Conservation (phyloP, 2,797 vertebrate genomes). For the Apogon talboti region DNA sequence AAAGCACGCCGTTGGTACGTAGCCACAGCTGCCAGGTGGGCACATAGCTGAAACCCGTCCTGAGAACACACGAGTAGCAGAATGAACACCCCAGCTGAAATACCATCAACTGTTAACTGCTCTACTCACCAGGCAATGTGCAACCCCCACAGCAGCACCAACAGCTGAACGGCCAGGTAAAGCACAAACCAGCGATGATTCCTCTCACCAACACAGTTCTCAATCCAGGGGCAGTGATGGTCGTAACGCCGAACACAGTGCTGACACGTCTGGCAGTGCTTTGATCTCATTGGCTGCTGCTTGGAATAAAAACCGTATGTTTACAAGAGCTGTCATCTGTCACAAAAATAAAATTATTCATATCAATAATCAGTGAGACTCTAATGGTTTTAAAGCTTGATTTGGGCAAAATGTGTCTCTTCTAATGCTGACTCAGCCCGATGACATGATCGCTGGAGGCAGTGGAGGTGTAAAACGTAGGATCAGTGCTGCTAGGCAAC, state of each 20-base stretch:
- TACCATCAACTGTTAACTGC: accelerated
- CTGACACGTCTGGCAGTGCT: constrained; percentile 91
- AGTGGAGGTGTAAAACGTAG: constrained; percentile 20
- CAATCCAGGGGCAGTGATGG: constrained; percentile 97
- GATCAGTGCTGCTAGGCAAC: constrained; percentile 17
- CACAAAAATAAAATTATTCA: not conserved
- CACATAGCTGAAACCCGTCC: constrained; percentile 89
- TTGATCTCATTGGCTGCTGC: constrained; percentile 94
- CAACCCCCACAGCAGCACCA: constrained; percentile 90
- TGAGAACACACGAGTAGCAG: constrained; percentile 54
- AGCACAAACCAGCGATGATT: constrained; percentile 93
- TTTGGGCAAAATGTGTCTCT: too few species aligned
- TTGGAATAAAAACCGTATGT: not conserved
- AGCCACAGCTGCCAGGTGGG: constrained; percentile 88
- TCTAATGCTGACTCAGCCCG: too few species aligned
- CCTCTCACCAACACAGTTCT: constrained; percentile 94
- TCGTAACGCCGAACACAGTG: constrained; percentile 93
- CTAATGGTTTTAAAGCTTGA: not conserved
- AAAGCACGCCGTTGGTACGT: constrained; percentile 83
- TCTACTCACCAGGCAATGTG: constrained; percentile 89
- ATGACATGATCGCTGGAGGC: not conserved
- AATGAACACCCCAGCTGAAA: not conserved
- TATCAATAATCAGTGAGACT: not conserved
- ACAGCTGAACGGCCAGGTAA: constrained; percentile 89
- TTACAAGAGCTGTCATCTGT: not conserved